These are phyloP conservation scores for Salvator merianae DNA, from an alignment of 2,113 vertebrate species.

Conservation along the genomic window DNA sequence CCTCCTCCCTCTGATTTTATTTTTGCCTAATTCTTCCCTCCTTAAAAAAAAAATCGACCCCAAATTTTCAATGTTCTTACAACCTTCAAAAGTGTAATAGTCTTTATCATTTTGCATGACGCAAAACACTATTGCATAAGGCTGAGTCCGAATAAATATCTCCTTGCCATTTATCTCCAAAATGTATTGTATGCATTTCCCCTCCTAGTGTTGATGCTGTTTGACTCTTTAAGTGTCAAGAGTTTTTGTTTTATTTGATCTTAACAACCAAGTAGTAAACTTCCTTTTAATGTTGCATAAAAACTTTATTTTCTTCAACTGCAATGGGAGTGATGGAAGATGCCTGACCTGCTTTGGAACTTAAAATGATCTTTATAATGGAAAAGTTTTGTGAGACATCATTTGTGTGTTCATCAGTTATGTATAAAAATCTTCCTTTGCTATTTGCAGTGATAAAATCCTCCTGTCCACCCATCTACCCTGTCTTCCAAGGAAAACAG, in stretches of 20 bases:
- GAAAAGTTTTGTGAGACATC: constrained; percentile 15
- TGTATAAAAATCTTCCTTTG: constrained; percentile 7
- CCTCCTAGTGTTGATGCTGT: not conserved
- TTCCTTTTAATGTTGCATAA: not conserved
- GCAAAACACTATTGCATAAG: fast-evolving
- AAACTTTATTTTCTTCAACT: constrained; percentile 10
- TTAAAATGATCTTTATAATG: not conserved
- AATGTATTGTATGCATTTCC: not conserved
- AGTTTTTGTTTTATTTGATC: constrained; percentile 18
- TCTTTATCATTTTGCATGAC: not conserved
- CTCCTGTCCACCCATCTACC: fast-evolving
- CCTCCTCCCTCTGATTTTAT: too few relatives aligned
- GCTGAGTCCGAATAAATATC: not conserved
- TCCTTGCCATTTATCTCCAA: not conserved
- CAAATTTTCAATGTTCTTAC: not conserved
- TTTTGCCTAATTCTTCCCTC: too few relatives aligned
- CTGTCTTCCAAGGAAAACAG: constrained; percentile 48
- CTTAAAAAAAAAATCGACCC: not conserved
- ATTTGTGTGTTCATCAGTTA: constrained; percentile 30
- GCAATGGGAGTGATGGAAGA: not conserved
- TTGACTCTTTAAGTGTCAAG: not conserved
- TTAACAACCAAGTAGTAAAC: constrained; percentile 33
- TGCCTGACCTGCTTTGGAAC: constrained; percentile 1
- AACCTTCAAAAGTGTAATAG: not conserved
- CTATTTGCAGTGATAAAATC: constrained; percentile 20